A percentile compares a stretch with the other conserved stretches of the same genome.
phyloP scores from a whole-genome alignment of 2,797 vertebrate genomes.

The Anniella stebbinsi region DNA sequence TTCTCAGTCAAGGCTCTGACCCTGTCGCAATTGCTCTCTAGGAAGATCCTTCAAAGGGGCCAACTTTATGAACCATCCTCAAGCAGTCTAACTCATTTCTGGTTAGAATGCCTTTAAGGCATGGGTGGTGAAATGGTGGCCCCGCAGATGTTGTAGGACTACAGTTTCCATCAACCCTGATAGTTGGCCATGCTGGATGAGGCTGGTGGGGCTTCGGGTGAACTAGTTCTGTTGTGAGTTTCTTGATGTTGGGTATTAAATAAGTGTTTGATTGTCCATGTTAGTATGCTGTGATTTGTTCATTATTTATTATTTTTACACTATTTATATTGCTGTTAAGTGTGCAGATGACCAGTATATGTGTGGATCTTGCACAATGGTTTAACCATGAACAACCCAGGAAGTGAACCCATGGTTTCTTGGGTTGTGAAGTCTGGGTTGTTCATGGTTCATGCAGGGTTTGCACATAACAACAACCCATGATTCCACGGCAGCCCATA shows the following conservation, averaged over 20 bases:
- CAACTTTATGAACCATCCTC: background rate
- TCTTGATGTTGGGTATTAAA: background rate
- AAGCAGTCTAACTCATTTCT: background rate
- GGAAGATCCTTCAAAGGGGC: background rate
- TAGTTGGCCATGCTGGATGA: background rate
- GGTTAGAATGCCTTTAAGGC: background rate
- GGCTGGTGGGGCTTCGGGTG: background rate
- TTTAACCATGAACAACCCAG: too few species aligned
- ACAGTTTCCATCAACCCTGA: background rate
- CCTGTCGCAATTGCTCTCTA: background rate
- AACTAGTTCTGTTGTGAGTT: background rate
- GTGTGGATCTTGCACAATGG: too few species aligned
- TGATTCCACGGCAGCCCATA: too few species aligned
- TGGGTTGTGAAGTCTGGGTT: too few species aligned
- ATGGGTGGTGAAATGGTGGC: background rate
- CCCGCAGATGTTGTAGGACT: background rate
- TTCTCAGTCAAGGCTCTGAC: background rate
- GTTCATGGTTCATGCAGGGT: too few species aligned
- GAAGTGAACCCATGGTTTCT: too few species aligned
- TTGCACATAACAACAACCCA: too few species aligned
- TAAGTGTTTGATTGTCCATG: background rate
- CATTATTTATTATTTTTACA: background rate
- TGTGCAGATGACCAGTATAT: background rate
- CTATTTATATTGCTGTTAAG: background rate
- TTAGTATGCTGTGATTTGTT: background rate